These are phyloP conservation scores for Phocoena sinus DNA, from an alignment of 2,113 vertebrate species.

Conservation along the genomic window DNA sequence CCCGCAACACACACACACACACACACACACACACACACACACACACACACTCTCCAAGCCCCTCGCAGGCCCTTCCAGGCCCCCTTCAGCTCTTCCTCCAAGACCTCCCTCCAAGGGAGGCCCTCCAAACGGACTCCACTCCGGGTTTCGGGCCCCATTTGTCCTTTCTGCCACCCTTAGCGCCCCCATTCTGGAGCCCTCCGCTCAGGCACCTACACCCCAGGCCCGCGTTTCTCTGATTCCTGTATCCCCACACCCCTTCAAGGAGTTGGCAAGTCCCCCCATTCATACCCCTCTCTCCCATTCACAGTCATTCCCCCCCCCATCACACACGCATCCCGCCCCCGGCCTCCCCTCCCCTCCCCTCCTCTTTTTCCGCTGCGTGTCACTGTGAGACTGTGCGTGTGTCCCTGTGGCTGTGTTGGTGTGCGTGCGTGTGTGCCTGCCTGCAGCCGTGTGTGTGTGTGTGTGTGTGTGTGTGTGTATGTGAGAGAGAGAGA, in stretches of 20 bases:
- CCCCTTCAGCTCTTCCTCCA: background rate
- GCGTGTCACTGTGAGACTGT: slow-evolving; percentile 64
- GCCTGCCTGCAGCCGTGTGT: background rate
- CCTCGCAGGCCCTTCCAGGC: background rate
- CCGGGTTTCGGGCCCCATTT: background rate
- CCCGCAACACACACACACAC: background rate
- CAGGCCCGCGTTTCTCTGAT: background rate
- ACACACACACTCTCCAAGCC: background rate
- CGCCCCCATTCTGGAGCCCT: background rate
- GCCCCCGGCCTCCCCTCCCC: slow-evolving; percentile 59
- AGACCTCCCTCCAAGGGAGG: background rate
- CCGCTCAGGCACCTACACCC: background rate
- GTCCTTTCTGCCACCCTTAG: background rate
- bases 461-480: slow-evolving; percentile 72
- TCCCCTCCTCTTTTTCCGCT: slow-evolving; percentile 66
- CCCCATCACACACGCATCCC: slow-evolving; percentile 59
- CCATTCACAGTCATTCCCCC: slow-evolving; percentile 55
- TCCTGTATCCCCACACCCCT: slow-evolving; percentile 42
- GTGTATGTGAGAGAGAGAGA: too few relatives aligned
- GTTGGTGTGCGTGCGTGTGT: slow-evolving; percentile 1
- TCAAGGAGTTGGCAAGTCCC: slow-evolving; percentile 46
- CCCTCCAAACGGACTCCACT: background rate
- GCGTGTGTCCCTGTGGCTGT: slow-evolving; percentile 60
- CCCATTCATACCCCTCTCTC: slow-evolving; percentile 71
- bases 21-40: background rate